Percentiles rank a stretch among this genome's conserved stretches.
Conservation (phyloP, 2,113 vertebrate species). For the Clarias macrocephalus region DNA sequence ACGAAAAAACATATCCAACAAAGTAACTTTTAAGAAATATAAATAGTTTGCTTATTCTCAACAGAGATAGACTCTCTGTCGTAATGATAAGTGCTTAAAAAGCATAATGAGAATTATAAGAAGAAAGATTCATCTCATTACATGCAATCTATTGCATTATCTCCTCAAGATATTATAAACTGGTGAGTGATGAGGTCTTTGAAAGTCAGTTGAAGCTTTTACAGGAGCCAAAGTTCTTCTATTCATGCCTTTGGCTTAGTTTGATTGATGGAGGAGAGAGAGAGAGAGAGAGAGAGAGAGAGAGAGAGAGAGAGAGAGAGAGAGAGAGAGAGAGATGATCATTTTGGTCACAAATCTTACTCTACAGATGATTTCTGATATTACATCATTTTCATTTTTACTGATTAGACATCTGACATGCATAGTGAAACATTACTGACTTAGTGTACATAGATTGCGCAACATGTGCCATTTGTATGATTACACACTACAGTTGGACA, state of each 20-base stretch:
- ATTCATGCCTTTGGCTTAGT: slow-evolving; percentile 6
- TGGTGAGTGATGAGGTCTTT: slow-evolving; percentile 9
- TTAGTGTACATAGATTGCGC: background rate
- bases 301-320: slow-evolving; percentile 9
- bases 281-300: background rate
- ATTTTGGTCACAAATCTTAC: background rate
- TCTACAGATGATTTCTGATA: background rate
- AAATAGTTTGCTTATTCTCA: background rate
- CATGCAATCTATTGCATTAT: slow-evolving; percentile 1
- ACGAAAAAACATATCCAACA: background rate
- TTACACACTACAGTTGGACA: background rate
- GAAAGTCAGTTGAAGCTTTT: background rate
- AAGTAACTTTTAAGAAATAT: background rate
- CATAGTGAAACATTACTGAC: background rate
- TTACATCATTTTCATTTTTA: background rate
- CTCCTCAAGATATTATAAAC: background rate
- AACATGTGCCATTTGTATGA: background rate
- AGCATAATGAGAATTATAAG: background rate
- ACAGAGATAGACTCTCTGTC: no score
- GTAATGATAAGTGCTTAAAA: background rate
- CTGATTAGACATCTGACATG: background rate
- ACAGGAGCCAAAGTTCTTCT: background rate
- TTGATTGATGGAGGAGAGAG: background rate
- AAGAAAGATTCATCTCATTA: background rate
- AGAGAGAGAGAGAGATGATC: background rate